phyloP scores from a whole-genome alignment of 1,140 invertebrate species.

The Plectus sambesii region DNA sequence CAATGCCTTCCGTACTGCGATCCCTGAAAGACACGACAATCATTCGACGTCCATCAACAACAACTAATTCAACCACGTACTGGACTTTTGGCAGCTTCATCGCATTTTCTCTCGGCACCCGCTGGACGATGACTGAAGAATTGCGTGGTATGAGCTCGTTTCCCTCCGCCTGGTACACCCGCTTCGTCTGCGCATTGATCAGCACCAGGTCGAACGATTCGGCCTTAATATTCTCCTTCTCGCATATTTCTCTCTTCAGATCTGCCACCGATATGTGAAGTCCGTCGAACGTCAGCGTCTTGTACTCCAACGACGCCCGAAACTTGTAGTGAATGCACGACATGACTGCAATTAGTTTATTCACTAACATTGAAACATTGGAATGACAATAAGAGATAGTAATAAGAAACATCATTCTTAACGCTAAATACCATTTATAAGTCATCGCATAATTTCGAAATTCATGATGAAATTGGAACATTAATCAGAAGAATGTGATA shows the following conservation, averaged over 20 bases:
- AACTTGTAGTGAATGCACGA: conserved; percentile 95
- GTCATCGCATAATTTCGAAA: no score
- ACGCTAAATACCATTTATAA: no score
- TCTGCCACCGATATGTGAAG: conserved; percentile 85
- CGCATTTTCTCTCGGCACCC: conserved; percentile 63
- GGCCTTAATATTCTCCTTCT: conserved; percentile 75
- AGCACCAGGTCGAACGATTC: conserved; percentile 90
- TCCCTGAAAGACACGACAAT: no score
- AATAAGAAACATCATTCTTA: no score
- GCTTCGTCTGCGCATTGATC: conserved; percentile 91
- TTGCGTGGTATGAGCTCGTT: conserved; percentile 84
- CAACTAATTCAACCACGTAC: conserved; percentile 33
- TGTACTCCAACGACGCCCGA: conserved; percentile 82
- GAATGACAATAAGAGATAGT: no score
- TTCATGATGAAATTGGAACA: no score
- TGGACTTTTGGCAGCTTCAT: conserved; percentile 47
- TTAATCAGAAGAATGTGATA: no score
- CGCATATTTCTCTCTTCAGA: conserved; percentile 81
- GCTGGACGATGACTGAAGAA: conserved; percentile 82
- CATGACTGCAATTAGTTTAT: no score
- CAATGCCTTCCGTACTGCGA: no score
- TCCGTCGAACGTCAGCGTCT: conserved; percentile 91
- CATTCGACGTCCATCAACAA: no score
- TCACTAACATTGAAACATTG: no score
- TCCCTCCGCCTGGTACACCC: conserved; percentile 58